Conservation (phyloP, 2,888 invertebrate genomes). For the Sarcophaga carnaria region DNA sequence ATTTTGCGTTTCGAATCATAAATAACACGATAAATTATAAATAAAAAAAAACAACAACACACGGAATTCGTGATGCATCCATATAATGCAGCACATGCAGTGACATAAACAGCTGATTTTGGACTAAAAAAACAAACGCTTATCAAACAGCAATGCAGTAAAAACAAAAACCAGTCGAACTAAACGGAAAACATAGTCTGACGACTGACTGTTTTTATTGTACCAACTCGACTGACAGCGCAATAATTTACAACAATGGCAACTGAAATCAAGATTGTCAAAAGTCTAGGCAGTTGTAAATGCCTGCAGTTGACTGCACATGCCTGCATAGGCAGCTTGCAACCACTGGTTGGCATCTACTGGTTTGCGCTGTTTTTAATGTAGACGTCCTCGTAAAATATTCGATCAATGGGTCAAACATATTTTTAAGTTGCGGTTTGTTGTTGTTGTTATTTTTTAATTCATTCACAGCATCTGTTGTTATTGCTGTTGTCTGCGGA, state of each 20-base stretch:
- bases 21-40: neutral
- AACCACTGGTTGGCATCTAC: neutral
- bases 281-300: neutral
- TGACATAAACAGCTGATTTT: neutral
- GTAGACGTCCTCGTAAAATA: conserved; percentile 57
- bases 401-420: conserved; percentile 58
- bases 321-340: neutral
- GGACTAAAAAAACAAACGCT: neutral
- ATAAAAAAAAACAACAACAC: neutral
- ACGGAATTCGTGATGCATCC: neutral
- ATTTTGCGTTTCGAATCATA: neutral
- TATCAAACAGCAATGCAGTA: neutral
- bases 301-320: conserved; percentile 2
- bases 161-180: neutral
- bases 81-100: neutral
- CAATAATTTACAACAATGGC: conserved; percentile 5
- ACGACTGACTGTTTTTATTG: neutral
- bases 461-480: too few relatives aligned
- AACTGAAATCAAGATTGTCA: neutral
- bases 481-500: neutral
- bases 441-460: neutral
- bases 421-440: conserved; percentile 15
- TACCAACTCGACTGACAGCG: conserved; percentile 1
- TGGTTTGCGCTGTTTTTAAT: neutral
- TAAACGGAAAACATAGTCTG: neutral